A percentile compares a stretch with the other conserved stretches of the same genome.
Conservation (phyloP, 2,888 invertebrate genomes). For the Eupeodes luniger region DNA sequence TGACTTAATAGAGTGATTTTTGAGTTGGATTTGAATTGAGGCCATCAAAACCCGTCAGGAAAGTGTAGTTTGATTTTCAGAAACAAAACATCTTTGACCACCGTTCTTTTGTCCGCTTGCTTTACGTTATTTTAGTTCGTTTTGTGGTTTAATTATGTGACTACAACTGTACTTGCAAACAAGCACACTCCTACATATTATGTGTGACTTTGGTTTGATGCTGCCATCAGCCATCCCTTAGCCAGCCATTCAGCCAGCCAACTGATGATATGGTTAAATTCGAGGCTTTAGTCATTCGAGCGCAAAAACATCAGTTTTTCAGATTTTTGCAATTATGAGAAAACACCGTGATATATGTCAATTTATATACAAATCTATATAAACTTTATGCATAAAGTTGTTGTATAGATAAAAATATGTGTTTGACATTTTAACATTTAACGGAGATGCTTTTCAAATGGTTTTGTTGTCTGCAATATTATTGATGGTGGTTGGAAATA, state of each 20-base stretch:
- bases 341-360: slow-evolving; percentile 17
- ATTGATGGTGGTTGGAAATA: background rate
- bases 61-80: too few species aligned
- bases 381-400: too few species aligned
- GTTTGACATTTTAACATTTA: slow-evolving; percentile 53
- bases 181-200: too few species aligned
- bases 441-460: slow-evolving; percentile 56
- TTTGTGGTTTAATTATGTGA: too few species aligned
- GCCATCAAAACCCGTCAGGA: too few species aligned
- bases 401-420: background rate
- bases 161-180: too few species aligned
- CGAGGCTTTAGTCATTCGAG: slow-evolving; percentile 30
- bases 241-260: background rate
- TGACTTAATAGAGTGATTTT: too few species aligned
- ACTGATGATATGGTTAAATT: slow-evolving; percentile 10
- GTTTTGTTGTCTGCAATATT: slow-evolving; percentile 37
- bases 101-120: too few species aligned
- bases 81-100: too few species aligned
- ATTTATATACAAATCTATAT: background rate
- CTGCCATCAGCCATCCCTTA: slow-evolving; percentile 4
- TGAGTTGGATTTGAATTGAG: too few species aligned
- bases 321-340: slow-evolving; percentile 48
- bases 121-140: too few species aligned
- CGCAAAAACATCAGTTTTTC: slow-evolving; percentile 48
- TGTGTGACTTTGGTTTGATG: background rate